Evolutionary conservation across 2,888 invertebrate genomes (phyloP).

Genomic region (Spicauda simplicius): DNA sequence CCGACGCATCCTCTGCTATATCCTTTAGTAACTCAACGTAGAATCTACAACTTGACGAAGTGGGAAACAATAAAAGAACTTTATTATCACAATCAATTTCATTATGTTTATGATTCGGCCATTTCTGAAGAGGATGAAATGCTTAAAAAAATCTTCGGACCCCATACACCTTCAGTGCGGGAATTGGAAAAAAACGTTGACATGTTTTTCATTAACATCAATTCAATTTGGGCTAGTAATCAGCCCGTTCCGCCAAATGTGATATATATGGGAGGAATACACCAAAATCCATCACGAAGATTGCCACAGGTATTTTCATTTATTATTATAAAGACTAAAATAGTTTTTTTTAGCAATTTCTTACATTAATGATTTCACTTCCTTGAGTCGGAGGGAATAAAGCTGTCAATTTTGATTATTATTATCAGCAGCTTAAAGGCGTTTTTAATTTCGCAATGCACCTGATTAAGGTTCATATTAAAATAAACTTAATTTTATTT

Average conservation of each 20-base stretch:
- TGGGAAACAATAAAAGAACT: background rate
- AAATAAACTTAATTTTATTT: too few species aligned
- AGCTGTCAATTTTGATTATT: too few species aligned
- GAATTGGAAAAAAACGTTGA: background rate
- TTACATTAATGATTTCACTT: too few species aligned
- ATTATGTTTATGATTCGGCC: background rate
- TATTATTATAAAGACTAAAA: too few species aligned
- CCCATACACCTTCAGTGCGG: background rate
- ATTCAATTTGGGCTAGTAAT: background rate
- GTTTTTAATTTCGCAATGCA: too few species aligned
- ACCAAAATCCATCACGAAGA: background rate
- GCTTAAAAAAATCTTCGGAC: background rate
- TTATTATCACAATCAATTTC: background rate
- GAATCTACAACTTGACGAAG: background rate
- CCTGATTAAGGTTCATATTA: too few species aligned
- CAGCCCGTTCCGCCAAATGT: background rate
- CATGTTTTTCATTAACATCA: constrained; percentile 1
- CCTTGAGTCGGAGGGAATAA: too few species aligned
- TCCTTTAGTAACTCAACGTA: background rate
- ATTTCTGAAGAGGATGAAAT: background rate
- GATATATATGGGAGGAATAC: background rate
- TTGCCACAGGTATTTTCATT: too few species aligned
- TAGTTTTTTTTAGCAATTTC: too few species aligned
- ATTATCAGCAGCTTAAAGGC: too few species aligned
- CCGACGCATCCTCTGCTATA: background rate